Evolutionary conservation across 2,888 invertebrate genomes (phyloP).

Genomic region (Sepiola atlantica): DNA sequence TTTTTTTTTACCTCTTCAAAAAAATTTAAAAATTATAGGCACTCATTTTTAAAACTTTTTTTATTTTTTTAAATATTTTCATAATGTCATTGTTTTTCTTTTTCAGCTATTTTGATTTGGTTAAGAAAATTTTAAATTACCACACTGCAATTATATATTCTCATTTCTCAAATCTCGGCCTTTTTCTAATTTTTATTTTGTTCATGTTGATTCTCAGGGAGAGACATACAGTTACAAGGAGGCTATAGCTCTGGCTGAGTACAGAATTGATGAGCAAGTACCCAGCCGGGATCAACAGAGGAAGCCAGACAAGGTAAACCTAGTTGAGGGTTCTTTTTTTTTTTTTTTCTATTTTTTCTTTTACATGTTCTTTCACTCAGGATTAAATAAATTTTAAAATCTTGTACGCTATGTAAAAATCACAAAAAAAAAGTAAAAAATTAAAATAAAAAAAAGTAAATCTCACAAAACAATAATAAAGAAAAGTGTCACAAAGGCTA

Average conservation of each 20-base stretch:
- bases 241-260: conserved; percentile 88
- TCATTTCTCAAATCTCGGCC: neutral
- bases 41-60: too few relatives aligned
- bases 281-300: conserved; percentile 59
- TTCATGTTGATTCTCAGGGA: conserved; percentile 77
- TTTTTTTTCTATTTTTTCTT: too few relatives aligned
- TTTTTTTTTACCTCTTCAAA: neutral
- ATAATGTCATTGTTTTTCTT: neutral
- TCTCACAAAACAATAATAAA: too few relatives aligned
- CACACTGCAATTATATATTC: neutral
- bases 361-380: too few relatives aligned
- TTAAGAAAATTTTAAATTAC: neutral
- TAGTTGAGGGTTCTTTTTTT: too few relatives aligned
- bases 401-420: too few relatives aligned
- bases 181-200: neutral
- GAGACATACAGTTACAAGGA: conserved; percentile 94
- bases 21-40: neutral
- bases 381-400: too few relatives aligned
- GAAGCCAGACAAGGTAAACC: conserved; percentile 61
- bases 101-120: neutral
- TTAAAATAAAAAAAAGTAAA: too few relatives aligned
- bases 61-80: neutral
- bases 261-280: conserved; percentile 85
- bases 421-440: too few relatives aligned
- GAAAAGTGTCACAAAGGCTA: too few relatives aligned